phyloP scores from a whole-genome alignment of 2,797 vertebrate species.

The Pogoniulus pusillus region DNA sequence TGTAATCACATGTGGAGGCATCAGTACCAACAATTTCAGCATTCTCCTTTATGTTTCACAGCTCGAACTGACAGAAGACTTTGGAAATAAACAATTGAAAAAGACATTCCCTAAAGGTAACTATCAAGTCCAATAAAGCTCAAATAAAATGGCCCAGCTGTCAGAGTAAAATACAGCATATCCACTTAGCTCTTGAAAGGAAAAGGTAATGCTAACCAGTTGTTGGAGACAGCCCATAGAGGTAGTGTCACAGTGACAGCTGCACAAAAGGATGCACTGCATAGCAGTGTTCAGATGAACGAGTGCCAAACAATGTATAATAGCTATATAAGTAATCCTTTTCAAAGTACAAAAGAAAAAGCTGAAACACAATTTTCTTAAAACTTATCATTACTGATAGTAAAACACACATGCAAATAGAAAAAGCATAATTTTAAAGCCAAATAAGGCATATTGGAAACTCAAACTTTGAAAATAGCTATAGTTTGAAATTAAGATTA shows the following conservation, averaged over 20 bases:
- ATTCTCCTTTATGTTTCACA: slow-evolving; percentile 71
- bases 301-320: slow-evolving; percentile 35
- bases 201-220: slow-evolving; percentile 71
- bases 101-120: slow-evolving; percentile 81
- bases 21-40: slow-evolving; percentile 61
- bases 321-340: slow-evolving; percentile 36
- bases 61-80: slow-evolving; percentile 74
- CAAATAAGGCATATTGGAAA: not conserved
- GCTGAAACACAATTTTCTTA: slow-evolving; percentile 26
- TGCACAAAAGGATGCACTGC: slow-evolving; percentile 46
- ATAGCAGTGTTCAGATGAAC: slow-evolving; percentile 30
- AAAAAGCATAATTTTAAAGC: not conserved
- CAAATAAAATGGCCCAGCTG: slow-evolving; percentile 79
- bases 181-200: slow-evolving; percentile 75
- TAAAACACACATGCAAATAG: not conserved
- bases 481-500: not conserved
- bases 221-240: slow-evolving; percentile 67
- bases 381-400: slow-evolving; percentile 23
- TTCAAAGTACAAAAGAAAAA: slow-evolving; percentile 42
- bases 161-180: slow-evolving; percentile 78
- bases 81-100: slow-evolving; percentile 80
- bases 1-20: not conserved
- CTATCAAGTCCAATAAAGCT: slow-evolving; percentile 82
- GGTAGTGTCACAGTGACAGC: slow-evolving; percentile 58
- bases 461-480: not conserved